These are phyloP conservation scores for Corvus moneduloides DNA, from an alignment of 2,113 vertebrate species.

Conservation along the genomic window DNA sequence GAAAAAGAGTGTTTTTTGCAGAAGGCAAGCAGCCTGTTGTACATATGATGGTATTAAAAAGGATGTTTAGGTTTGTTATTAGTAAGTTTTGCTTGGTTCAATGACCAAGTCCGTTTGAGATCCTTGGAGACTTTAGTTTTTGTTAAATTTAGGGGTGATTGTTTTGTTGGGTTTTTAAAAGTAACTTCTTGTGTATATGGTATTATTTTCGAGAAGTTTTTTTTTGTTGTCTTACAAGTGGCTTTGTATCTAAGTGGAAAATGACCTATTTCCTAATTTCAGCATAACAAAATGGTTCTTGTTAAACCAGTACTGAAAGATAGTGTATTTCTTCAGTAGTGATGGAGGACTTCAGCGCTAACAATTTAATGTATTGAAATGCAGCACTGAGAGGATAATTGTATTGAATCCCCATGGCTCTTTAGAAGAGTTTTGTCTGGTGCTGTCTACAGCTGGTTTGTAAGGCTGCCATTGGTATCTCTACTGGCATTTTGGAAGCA, in stretches of 20 bases:
- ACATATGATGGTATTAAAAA: background rate
- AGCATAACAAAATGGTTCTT: background rate
- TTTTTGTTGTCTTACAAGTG: background rate
- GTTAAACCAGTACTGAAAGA: background rate
- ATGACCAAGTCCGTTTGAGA: background rate
- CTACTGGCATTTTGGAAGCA: background rate
- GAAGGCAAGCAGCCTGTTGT: background rate
- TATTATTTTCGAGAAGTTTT: background rate
- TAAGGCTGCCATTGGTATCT: background rate
- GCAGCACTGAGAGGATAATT: background rate
- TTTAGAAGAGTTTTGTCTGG: background rate
- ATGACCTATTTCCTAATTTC: background rate
- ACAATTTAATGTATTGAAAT: background rate
- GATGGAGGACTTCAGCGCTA: background rate
- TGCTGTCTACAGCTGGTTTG: background rate
- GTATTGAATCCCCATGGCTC: background rate
- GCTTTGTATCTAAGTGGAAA: background rate
- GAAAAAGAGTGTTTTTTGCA: background rate
- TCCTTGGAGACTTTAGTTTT: background rate
- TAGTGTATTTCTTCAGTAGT: background rate
- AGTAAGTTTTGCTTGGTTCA: background rate
- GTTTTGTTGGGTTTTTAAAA: background rate
- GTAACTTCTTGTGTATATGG: background rate
- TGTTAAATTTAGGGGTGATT: background rate
- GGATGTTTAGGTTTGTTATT: background rate